Conservation (phyloP, 2,113 vertebrate genomes). For the Xiphorhynchus elegans region DNA sequence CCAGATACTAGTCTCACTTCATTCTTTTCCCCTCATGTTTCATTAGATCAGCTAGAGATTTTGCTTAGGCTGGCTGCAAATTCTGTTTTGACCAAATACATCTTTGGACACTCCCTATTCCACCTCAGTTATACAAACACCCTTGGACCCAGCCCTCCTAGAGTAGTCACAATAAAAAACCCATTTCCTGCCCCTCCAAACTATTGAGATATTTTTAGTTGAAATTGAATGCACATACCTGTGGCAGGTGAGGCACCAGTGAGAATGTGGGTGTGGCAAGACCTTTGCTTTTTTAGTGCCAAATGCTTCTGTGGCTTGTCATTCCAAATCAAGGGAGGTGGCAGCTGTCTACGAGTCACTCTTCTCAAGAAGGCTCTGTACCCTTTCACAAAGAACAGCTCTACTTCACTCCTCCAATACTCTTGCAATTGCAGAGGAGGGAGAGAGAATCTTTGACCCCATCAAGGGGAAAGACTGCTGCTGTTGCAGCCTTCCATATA, state of each 20-base stretch:
- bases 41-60: not conserved
- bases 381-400: not conserved
- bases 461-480: not conserved
- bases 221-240: slow-evolving; percentile 64
- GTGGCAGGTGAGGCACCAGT: slow-evolving; percentile 68
- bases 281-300: slow-evolving; percentile 51
- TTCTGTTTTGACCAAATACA: not conserved
- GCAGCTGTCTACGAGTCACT: not conserved
- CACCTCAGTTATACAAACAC: not conserved
- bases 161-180: slow-evolving; percentile 18
- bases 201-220: slow-evolving; percentile 71
- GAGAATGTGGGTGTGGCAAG: slow-evolving; percentile 70
- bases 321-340: slow-evolving; percentile 39
- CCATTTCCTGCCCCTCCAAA: slow-evolving; percentile 42
- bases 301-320: not conserved
- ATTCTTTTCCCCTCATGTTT: not conserved
- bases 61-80: not conserved
- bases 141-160: not conserved
- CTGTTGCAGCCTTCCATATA: not conserved
- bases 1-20: slow-evolving; percentile 1
- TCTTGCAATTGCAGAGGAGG: not conserved
- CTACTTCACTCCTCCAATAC: not conserved
- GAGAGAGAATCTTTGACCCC: not conserved
- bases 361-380: not conserved
- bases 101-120: slow-evolving; percentile 14